Conservation (phyloP, 1,140 invertebrate genomes). For the Hylaeus anthracinus region DNA sequence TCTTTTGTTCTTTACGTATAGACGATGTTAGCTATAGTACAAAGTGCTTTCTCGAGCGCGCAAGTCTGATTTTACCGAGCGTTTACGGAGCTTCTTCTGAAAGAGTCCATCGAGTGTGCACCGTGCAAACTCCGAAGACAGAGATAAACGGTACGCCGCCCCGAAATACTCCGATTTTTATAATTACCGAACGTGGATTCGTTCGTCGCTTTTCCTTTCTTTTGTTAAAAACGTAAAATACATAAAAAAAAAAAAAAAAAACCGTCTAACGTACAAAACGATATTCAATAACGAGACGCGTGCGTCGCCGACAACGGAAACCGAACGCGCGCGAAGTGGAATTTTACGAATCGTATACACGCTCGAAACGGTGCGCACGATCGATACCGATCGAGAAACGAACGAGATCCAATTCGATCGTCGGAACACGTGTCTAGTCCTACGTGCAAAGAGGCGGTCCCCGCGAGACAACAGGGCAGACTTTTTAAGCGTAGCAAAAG, state of each 20-base stretch:
- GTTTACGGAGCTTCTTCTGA: conserved; percentile 10
- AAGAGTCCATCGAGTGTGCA: conserved; percentile 37
- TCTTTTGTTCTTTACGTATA: conserved; percentile 12
- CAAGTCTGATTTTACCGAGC: conserved; percentile 36
- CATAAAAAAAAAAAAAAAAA: neutral
- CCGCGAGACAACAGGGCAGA: neutral
- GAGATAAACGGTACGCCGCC: neutral
- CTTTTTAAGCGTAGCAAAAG: neutral
- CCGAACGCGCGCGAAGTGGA: neutral
- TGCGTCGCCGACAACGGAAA: neutral
- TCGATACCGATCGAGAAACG: conserved; percentile 24
- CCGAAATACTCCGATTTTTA: conserved; percentile 21
- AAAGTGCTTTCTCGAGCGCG: conserved; percentile 43
- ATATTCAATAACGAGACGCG: conserved; percentile 2
- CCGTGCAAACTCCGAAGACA: conserved; percentile 18
- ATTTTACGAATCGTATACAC: neutral
- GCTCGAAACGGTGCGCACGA: conserved; percentile 31
- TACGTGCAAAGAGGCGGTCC: conserved; percentile 46
- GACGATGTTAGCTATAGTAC: conserved; percentile 46
- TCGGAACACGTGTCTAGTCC: conserved; percentile 53
- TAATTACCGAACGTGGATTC: conserved; percentile 14
- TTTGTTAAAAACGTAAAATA: conserved; percentile 1
- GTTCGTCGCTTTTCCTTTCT: conserved; percentile 5
- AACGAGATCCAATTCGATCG: neutral
- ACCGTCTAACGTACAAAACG: conserved; percentile 6